A percentile compares a stretch with the other conserved stretches of the same genome.
phyloP scores from a whole-genome alignment of 2,888 invertebrate genomes.

The Microplitis deprimator region DNA sequence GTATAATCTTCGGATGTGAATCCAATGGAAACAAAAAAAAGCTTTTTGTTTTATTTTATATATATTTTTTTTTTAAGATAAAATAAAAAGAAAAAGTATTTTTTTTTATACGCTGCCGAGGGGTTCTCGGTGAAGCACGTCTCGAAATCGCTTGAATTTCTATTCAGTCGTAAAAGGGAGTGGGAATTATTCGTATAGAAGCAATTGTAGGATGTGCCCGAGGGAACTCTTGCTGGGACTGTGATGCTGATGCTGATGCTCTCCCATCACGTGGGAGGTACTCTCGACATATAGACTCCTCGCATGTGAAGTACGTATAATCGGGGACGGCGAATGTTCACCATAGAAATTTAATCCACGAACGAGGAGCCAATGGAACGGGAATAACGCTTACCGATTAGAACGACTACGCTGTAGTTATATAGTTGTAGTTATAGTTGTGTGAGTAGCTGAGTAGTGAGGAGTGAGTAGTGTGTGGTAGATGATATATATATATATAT shows the following conservation, averaged over 20 bases:
- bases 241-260: constrained; percentile 7
- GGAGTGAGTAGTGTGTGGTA: no score
- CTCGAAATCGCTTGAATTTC: not conserved
- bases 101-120: not conserved
- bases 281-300: constrained; percentile 2
- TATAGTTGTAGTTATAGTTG: not conserved
- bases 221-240: not conserved
- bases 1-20: no score
- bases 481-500: no score
- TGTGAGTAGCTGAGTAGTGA: not conserved
- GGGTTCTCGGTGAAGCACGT: not conserved
- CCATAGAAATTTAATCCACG: constrained; percentile 60
- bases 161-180: constrained; percentile 14
- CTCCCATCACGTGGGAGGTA: constrained; percentile 14
- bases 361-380: constrained; percentile 48
- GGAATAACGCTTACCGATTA: constrained; percentile 59
- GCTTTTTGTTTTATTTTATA: not conserved
- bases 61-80: not conserved
- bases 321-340: constrained; percentile 32
- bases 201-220: not conserved
- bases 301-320: constrained; percentile 40
- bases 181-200: not conserved
- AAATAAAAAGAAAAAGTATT: constrained; percentile 1
- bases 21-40: not conserved
- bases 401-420: constrained; percentile 21